Base-by-base conservation (phyloP, 2,888 invertebrate species). In the Plebejus melissa region DNA sequence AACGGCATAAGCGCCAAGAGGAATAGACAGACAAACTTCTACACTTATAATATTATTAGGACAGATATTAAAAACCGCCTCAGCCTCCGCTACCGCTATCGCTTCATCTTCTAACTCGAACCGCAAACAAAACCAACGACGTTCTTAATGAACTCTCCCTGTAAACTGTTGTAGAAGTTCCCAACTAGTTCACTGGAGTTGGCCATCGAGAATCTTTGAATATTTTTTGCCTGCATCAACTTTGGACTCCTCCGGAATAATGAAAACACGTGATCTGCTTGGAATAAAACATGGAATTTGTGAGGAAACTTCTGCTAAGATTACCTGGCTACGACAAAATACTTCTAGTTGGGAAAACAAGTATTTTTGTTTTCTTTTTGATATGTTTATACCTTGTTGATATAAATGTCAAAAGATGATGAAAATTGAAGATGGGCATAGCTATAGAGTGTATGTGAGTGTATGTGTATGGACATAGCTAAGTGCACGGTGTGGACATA, bases 71-170 rank as follows among this genome's bases (percentile, higher is more conserved):
- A 54, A 54, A 16, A 11, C 13, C 13, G 54, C 54, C 1, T 4
- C 54, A 16, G 54, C 58, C n/a, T 60, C 28, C 7, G 5, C 60
- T 28, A 16, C 71, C 72, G 74, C 41, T 65, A 76, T 6, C 79
- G 79, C 81, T 76, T 9, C 2, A n/a, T 60, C 76, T 75, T 57
- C 5, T 69, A 32, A 77, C 80, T 83, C 79, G 77, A 38, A 78
- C 84, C 88, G 82, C 76, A 77, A 80, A 74, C 80, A 81, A 87
- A 89, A 87, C 86, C 85, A 87, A 86, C 88, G 86, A 88, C 84
- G 83, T 82, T 85, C 87, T 85, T 91, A 90, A 91, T 91, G 90
- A 91, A 91, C 90, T 89, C 86, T 80, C 84, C 81, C 85, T 86
- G 87, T 87, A 88, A 90, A 89, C 87, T 86, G 85, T 85, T 86